These are phyloP conservation scores for Thumatha senex DNA, from an alignment of 2,888 invertebrate species.

Conservation along the genomic window DNA sequence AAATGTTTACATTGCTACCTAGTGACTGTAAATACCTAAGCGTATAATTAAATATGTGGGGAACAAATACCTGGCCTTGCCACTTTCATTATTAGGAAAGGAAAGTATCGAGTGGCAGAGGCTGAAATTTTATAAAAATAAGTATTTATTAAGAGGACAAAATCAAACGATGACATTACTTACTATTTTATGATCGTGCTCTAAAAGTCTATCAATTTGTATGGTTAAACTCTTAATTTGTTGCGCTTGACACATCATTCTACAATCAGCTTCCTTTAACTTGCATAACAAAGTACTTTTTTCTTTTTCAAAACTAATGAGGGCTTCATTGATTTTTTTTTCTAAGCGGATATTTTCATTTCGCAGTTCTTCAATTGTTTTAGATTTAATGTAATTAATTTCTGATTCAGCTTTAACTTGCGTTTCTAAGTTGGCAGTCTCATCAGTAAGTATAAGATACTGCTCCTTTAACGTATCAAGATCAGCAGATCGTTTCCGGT, in stretches of 20 bases:
- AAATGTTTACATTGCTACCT: too few relatives aligned
- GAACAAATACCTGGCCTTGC: too few relatives aligned
- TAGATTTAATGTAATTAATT: constrained; percentile 64
- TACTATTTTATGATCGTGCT: constrained; percentile 56
- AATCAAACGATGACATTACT: constrained; percentile 5
- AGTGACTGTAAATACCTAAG: too few relatives aligned
- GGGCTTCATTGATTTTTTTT: constrained; percentile 59
- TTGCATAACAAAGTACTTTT: constrained; percentile 74
- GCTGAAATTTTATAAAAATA: too few relatives aligned
- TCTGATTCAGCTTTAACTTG: constrained; percentile 68
- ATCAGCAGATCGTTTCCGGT: constrained; percentile 62
- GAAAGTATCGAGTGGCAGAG: too few relatives aligned
- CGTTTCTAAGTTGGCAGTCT: constrained; percentile 65
- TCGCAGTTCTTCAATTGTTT: constrained; percentile 58
- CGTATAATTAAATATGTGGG: too few relatives aligned
- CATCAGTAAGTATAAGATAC: constrained; percentile 64
- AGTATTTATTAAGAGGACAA: too few relatives aligned
- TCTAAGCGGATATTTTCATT: constrained; percentile 61
- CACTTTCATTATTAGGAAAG: too few relatives aligned
- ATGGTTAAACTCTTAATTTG: constrained; percentile 80
- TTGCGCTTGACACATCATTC: constrained; percentile 81
- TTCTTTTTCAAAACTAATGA: constrained; percentile 69
- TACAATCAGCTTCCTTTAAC: constrained; percentile 79
- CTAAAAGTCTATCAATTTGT: constrained; percentile 78
- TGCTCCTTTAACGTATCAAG: constrained; percentile 68